These are phyloP conservation scores for Pteruthius melanotis DNA, from an alignment of 2,113 vertebrate species.

Conservation along the genomic window DNA sequence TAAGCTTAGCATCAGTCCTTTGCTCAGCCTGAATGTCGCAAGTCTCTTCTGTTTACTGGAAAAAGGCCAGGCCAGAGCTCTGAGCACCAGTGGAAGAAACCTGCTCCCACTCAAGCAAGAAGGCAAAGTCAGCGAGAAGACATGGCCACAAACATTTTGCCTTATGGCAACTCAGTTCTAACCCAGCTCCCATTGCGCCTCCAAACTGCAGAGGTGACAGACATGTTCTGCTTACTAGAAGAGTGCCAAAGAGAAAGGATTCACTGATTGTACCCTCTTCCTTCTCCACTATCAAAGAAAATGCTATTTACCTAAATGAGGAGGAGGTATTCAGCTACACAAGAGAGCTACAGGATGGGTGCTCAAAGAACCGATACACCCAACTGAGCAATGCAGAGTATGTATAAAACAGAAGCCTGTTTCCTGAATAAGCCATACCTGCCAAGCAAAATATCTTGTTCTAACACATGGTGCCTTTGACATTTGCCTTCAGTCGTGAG, in stretches of 20 bases:
- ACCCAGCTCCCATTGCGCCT: not conserved
- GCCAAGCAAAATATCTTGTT: conserved; percentile 1
- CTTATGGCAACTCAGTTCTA: not conserved
- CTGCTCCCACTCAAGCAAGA: not conserved
- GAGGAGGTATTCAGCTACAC: not conserved
- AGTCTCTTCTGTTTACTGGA: not conserved
- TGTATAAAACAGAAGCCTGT: not conserved
- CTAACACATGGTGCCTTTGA: conserved; percentile 14
- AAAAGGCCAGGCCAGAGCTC: not conserved
- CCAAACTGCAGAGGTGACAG: not conserved
- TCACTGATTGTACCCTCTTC: not conserved
- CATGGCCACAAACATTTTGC: not conserved
- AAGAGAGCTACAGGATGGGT: not conserved
- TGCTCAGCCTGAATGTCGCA: not conserved
- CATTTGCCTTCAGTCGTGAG: conserved; percentile 32
- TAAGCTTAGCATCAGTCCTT: not conserved
- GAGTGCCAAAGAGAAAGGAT: not conserved
- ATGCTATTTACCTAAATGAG: not conserved
- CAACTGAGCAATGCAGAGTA: not conserved
- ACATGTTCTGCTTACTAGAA: not conserved
- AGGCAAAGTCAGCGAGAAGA: not conserved
- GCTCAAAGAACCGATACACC: not conserved
- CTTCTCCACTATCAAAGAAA: not conserved
- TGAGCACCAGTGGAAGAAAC: not conserved
- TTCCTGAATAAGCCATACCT: conserved; percentile 10